Percentiles rank a stretch among this genome's conserved stretches.
These are phyloP conservation scores for Megaleporinus macrocephalus DNA, from an alignment of 2,113 vertebrate species.

Conservation along the genomic window DNA sequence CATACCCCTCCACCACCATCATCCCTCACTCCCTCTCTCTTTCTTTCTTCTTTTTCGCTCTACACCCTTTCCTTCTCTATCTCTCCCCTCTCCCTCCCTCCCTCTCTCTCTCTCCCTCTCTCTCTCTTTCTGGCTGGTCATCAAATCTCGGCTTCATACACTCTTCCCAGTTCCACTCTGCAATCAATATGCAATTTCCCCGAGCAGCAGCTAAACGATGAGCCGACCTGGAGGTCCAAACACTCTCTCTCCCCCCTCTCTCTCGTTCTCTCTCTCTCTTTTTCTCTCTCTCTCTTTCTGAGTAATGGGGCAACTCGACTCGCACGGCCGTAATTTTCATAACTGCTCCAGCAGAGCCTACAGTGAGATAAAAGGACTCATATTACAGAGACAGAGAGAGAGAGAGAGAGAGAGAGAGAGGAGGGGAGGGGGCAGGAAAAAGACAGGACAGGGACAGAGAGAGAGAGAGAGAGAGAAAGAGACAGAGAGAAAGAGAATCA, in stretches of 20 bases:
- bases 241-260: slow-evolving; percentile 36
- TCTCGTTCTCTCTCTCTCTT: background rate
- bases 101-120: background rate
- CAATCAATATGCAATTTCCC: slow-evolving; percentile 80
- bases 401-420: background rate
- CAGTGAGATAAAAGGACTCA: slow-evolving; percentile 75
- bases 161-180: slow-evolving; percentile 51
- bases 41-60: background rate
- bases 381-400: slow-evolving; percentile 48
- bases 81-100: slow-evolving; percentile 13
- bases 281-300: slow-evolving; percentile 57
- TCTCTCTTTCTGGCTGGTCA: slow-evolving; percentile 39
- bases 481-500: too few relatives aligned
- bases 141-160: slow-evolving; percentile 53
- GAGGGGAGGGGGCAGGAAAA: too few relatives aligned
- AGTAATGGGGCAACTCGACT: slow-evolving; percentile 68
- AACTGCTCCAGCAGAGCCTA: slow-evolving; percentile 65
- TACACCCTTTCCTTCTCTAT: slow-evolving; percentile 28
- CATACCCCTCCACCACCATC: slow-evolving; percentile 68
- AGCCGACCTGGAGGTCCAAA: slow-evolving; percentile 66
- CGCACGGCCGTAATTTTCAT: slow-evolving; percentile 70
- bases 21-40: slow-evolving; percentile 31
- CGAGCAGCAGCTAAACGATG: slow-evolving; percentile 66
- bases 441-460: too few relatives aligned
- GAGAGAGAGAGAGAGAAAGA: too few relatives aligned